Evolutionary conservation across 92 coral and sea anemone species (phyloP).

Genomic region (Epizoanthus illoricatus): DNA sequence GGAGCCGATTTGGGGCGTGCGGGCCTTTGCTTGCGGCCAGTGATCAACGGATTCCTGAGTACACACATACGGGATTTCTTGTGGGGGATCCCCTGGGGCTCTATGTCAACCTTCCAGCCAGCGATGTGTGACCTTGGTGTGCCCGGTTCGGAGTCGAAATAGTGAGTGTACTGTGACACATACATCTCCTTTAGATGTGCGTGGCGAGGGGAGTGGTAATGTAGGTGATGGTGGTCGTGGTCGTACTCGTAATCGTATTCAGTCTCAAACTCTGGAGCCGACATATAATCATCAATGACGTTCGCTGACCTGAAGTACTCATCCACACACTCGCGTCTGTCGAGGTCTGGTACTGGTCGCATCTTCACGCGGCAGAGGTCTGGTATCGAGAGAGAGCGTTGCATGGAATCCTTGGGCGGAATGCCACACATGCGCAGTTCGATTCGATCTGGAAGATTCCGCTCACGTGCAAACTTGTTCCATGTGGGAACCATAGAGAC

Average conservation of each 20-base stretch:
- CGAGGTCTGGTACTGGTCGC: slow-evolving; percentile 55
- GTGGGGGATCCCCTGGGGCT: slow-evolving; percentile 85
- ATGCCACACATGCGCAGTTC: slow-evolving; percentile 83
- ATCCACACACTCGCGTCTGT: slow-evolving; percentile 44
- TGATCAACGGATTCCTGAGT: slow-evolving; percentile 69
- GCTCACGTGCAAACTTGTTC: slow-evolving; percentile 45
- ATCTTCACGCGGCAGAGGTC: slow-evolving; percentile 75
- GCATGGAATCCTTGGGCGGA: slow-evolving; percentile 24
- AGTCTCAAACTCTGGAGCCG: slow-evolving; percentile 41
- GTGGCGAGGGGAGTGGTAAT: slow-evolving; percentile 50
- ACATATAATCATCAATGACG: slow-evolving; percentile 48
- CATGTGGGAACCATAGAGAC: slow-evolving; percentile 68
- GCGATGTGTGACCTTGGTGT: slow-evolving; percentile 86
- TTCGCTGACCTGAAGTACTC: slow-evolving; percentile 48
- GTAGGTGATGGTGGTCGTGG: slow-evolving; percentile 44
- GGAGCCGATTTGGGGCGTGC: slow-evolving; percentile 89
- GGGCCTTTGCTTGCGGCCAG: slow-evolving; percentile 52
- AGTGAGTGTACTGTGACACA: slow-evolving; percentile 81
- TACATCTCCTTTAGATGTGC: slow-evolving; percentile 81
- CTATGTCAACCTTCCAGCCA: slow-evolving; percentile 87
- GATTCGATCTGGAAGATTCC: slow-evolving; percentile 82
- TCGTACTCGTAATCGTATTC: slow-evolving; percentile 47
- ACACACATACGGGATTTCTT: slow-evolving; percentile 84
- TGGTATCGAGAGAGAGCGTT: slow-evolving; percentile 72
- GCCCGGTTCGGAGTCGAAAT: slow-evolving; percentile 62